These are phyloP conservation scores for Catalaphyllia jardinei DNA, from an alignment of 64 coral and sea anemone genomes.

Conservation along the genomic window DNA sequence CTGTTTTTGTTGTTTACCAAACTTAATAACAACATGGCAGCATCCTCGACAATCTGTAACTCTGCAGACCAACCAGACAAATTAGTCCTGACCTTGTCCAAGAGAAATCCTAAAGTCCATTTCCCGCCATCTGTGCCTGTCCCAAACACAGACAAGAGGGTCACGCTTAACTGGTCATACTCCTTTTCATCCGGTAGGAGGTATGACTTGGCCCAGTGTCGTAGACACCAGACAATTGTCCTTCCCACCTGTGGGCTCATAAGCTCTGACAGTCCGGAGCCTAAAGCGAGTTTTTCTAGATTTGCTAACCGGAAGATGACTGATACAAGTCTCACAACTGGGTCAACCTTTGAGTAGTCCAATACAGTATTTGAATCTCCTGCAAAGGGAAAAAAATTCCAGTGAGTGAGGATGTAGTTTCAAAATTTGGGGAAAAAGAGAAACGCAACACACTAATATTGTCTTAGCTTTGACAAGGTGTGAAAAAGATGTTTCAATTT, in stretches of 20 bases:
- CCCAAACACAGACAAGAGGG: constrained; percentile 75
- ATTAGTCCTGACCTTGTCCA: constrained; percentile 82
- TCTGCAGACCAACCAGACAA: constrained; percentile 82
- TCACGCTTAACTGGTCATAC: constrained; percentile 80
- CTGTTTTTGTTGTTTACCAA: constrained; percentile 82
- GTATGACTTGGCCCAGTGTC: constrained; percentile 83
- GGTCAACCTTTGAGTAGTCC: constrained; percentile 64
- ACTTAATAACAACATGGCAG: constrained; percentile 77
- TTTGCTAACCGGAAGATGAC: constrained; percentile 72
- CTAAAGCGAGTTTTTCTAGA: constrained; percentile 77
- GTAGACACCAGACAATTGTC: constrained; percentile 92
- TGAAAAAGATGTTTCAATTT: no score
- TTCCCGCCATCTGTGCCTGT: constrained; percentile 62
- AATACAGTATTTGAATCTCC: constrained; percentile 8
- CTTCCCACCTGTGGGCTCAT: constrained; percentile 92
- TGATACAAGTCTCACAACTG: constrained; percentile 72
- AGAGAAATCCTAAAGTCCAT: constrained; percentile 88
- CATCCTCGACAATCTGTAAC: constrained; percentile 78
- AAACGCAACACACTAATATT: no score
- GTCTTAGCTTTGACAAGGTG: no score
- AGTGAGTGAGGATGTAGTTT: background rate
- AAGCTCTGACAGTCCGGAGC: constrained; percentile 60
- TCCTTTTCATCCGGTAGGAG: constrained; percentile 85
- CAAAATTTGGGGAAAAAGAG: background rate
- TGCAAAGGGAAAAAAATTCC: background rate